Base-by-base conservation (phyloP, 2,888 invertebrate species). In the Abscondita cerata region DNA sequence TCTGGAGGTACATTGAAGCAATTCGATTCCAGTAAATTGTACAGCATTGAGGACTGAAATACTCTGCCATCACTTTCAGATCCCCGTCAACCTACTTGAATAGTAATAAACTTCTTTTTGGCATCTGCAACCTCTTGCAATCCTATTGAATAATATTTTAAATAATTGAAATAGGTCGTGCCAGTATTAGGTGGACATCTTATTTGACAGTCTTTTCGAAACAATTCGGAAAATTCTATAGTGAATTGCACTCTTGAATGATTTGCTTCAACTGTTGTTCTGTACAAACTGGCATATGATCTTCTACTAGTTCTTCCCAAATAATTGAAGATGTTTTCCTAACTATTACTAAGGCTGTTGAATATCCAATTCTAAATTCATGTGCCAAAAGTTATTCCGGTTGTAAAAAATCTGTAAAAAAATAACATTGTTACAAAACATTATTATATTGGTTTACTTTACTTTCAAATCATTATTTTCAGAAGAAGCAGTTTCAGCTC, bases 171-270 rank as follows among this genome's bases (percentile, higher is more conserved):
- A 44, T 33, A 56, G 33, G 20, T 48, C 47, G 46, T 36, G 12
- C 41, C 38, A 56, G 20, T 63, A 66, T 69, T 60, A 57, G 51
- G 51, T 57, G 66, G 66, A 48, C 54, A 53, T 44, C 63, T 67
- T 68, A 62, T 68, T 68, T 65, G 60, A 18, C 65, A 47, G 47
- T 58, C 15, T 69, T 65, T 40, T 71, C 72, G 9, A 59, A 31
- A 48, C 62, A 65, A 41, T 71, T 67, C 36, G 73, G 72, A 63
- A 73, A 74, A 59, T 70, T 72, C 55, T 69, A 65, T 57, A 62
- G 64, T 65, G 25, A 65, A 33, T 72, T 58, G 65, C 66, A 71
- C 31, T 62, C 64, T 64, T 52, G 31, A 47, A 65, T 66, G 41
- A 71, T 70, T 54, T 36, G 52, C 59, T 64, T 59, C 71, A 69